Conservation (phyloP, 2,113 vertebrate species). For the Craseonycteris thonglongyai region DNA sequence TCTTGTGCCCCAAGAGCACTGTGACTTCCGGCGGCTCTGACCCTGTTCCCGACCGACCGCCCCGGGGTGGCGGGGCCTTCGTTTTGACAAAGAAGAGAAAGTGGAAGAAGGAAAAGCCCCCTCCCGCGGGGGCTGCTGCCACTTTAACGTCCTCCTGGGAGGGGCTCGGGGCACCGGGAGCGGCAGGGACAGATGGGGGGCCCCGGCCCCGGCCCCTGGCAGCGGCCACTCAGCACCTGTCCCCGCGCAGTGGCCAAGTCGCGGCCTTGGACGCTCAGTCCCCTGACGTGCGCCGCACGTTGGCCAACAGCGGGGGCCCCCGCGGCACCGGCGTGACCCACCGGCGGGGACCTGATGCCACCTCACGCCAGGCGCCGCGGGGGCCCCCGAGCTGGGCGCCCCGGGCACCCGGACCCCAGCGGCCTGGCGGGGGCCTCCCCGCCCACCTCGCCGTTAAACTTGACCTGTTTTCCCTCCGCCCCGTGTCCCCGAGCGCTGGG, state of each 20-base stretch:
- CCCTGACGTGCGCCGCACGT: background rate
- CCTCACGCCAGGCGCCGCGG: too few species aligned
- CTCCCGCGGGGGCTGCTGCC: background rate
- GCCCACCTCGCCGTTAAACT: background rate
- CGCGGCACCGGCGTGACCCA: too few species aligned
- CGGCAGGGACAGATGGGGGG: background rate
- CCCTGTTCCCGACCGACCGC: too few species aligned
- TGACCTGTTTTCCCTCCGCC: background rate
- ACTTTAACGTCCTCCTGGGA: background rate
- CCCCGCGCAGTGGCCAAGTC: background rate
- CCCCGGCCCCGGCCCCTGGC: background rate
- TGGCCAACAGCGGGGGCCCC: too few species aligned
- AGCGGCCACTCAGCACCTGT: slow-evolving; percentile 26
- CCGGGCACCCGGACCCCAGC: background rate
- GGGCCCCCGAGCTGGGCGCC: background rate
- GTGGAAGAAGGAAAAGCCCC: background rate
- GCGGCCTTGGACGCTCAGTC: background rate
- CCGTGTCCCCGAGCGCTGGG: background rate
- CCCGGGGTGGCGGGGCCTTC: background rate
- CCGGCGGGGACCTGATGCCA: too few species aligned
- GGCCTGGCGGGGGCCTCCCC: background rate
- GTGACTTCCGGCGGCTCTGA: too few species aligned
- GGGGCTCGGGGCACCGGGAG: background rate
- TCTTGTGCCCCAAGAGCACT: too few species aligned
- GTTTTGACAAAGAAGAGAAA: background rate